Evolutionary conservation across 2,888 invertebrate genomes (phyloP), one percentile per base, ranked within the genome.

Genomic region (Xestobium rufovillosum): DNA sequence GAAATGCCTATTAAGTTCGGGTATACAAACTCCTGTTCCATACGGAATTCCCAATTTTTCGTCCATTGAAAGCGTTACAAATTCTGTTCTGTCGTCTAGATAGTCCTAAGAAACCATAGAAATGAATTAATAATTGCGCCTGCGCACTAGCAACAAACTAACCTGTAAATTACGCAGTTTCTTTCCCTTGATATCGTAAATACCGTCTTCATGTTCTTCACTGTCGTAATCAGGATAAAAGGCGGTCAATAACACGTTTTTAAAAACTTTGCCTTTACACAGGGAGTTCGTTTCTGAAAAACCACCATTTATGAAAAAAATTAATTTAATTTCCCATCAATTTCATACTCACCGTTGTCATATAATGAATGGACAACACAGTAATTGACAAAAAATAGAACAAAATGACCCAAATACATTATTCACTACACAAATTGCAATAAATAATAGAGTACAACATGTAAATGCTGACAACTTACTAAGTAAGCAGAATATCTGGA

Each of bases 1-100:
- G 43, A 65, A 71, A 53, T 70, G 68, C 34, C 56, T 44, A 43
- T 72, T 72, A 19, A 72, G 45, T 51, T 72, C 69, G 4, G 71
- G 71, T 42, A 71, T 65, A 45, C 72, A 72, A 4, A 69, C 54
- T 32, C 53, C 53, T 1, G 69, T 65, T 0, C 68, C 71, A 39
- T 72, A 72, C 0, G 61, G 57, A 23, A 70, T 55, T 14, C 58
- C 53, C 4, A 68, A 51, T 25, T 58, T 53, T 16, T 60, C 57
- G 41, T 72, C 71, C 67, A 71, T 70, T 2, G 70, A 61, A 3
- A 67, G 50, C 0, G 72, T 71, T 8, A 72, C 69, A 42, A 61
- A 72, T 12, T 61, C 57, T 1, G 55, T 53, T 26, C 71, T 59
- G 28, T 65, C 67, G 43, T 72, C 71, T 12, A 71, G 50, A 40